A percentile compares a stretch with the other conserved stretches of the same genome.
These are phyloP conservation scores for Prietella phreatophila DNA, from an alignment of 2,113 vertebrate genomes.

Conservation along the genomic window DNA sequence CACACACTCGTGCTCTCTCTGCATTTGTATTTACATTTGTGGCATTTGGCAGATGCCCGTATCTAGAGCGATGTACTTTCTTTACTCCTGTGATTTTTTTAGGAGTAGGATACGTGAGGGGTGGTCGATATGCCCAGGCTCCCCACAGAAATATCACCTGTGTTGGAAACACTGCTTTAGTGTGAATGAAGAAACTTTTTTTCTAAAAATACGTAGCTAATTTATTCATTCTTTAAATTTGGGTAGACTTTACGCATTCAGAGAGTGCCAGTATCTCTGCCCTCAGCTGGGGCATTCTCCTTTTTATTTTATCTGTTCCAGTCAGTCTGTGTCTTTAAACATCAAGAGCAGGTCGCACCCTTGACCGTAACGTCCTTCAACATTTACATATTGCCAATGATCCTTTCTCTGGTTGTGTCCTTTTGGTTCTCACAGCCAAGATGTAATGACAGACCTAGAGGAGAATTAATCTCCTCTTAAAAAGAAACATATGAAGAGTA, in stretches of 20 bases:
- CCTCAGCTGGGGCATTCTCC: background rate
- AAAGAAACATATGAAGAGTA: background rate
- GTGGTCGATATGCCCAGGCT: background rate
- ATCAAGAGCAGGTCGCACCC: background rate
- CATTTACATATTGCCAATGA: constrained; percentile 3
- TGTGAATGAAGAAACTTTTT: background rate
- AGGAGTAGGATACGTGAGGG: background rate
- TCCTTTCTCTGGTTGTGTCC: background rate
- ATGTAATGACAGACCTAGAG: background rate
- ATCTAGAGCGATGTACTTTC: background rate
- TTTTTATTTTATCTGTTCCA: background rate
- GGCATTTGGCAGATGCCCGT: background rate
- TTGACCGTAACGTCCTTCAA: background rate
- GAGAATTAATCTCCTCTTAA: background rate
- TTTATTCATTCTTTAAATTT: background rate
- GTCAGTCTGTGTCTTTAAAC: background rate
- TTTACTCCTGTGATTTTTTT: background rate
- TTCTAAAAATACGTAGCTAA: background rate
- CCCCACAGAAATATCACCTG: background rate
- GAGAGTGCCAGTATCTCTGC: background rate
- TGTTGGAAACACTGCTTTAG: background rate
- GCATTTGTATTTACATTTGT: background rate
- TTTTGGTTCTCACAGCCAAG: background rate
- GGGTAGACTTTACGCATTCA: background rate
- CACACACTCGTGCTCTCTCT: background rate